phyloP scores from a whole-genome alignment of 2,888 invertebrate species.

The Cephus runcator region DNA sequence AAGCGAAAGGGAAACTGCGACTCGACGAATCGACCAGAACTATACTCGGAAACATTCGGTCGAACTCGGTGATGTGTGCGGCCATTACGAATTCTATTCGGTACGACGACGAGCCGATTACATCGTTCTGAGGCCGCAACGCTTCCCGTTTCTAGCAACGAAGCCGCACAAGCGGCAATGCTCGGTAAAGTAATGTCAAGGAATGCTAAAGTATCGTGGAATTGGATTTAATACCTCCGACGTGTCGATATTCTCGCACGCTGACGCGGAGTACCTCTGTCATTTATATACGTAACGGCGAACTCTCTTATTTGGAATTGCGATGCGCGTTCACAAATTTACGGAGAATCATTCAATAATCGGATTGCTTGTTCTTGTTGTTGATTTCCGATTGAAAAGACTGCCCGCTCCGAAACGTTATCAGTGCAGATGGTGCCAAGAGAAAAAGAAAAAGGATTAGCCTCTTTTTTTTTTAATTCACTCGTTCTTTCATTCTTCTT shows the following conservation, averaged over 20 bases:
- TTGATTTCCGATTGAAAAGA: background rate
- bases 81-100: background rate
- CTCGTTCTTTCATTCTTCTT: background rate
- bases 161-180: background rate
- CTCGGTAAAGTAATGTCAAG: background rate
- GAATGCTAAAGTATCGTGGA: background rate
- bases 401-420: background rate
- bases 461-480: background rate
- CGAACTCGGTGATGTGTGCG: background rate
- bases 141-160: background rate
- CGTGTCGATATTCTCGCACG: background rate
- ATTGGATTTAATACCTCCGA: background rate
- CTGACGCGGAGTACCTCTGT: background rate
- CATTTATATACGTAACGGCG: background rate
- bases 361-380: background rate
- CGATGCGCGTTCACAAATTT: background rate
- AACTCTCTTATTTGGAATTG: background rate
- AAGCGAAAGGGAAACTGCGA: background rate
- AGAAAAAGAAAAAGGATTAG: background rate
- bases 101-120: background rate
- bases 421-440: background rate
- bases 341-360: background rate
- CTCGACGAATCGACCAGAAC: background rate
- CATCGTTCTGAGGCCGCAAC: background rate
- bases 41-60: background rate